phyloP scores from a whole-genome alignment of 2,888 invertebrate genomes.

The Dysmachus trigonus region DNA sequence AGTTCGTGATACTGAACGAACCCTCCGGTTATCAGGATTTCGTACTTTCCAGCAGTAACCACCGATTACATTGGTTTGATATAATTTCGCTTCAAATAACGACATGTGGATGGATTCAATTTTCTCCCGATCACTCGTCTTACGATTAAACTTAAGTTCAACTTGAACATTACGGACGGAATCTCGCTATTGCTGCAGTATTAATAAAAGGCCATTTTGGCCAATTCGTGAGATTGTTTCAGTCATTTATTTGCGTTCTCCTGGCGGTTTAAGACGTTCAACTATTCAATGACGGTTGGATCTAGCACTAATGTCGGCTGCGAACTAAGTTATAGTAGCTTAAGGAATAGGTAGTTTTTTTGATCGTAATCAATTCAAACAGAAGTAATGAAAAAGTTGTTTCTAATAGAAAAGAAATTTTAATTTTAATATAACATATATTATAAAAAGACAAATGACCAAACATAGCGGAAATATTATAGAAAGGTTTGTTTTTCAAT shows the following conservation, averaged over 20 bases:
- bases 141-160: slow-evolving; percentile 35
- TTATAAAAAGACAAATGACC: too few relatives aligned
- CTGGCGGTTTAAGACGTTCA: not conserved
- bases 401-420: not conserved
- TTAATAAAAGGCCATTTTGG: slow-evolving; percentile 20
- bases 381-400: not conserved
- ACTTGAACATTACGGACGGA: slow-evolving; percentile 6
- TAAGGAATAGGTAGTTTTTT: not conserved
- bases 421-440: too few relatives aligned
- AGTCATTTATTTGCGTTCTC: not conserved
- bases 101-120: slow-evolving; percentile 29
- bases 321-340: not conserved
- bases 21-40: slow-evolving; percentile 49
- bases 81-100: slow-evolving; percentile 39
- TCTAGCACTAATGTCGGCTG: not conserved
- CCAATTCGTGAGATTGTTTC: slow-evolving; percentile 16
- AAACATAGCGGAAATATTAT: too few relatives aligned
- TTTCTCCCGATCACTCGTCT: slow-evolving; percentile 25
- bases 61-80: slow-evolving; percentile 31
- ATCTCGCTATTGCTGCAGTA: not conserved
- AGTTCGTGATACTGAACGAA: slow-evolving; percentile 44
- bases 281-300: not conserved
- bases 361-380: not conserved
- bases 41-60: slow-evolving; percentile 43
- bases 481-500: too few relatives aligned